These are phyloP conservation scores for Spinus olivaceus DNA, from an alignment of 2,797 vertebrate species.

Conservation along the genomic window DNA sequence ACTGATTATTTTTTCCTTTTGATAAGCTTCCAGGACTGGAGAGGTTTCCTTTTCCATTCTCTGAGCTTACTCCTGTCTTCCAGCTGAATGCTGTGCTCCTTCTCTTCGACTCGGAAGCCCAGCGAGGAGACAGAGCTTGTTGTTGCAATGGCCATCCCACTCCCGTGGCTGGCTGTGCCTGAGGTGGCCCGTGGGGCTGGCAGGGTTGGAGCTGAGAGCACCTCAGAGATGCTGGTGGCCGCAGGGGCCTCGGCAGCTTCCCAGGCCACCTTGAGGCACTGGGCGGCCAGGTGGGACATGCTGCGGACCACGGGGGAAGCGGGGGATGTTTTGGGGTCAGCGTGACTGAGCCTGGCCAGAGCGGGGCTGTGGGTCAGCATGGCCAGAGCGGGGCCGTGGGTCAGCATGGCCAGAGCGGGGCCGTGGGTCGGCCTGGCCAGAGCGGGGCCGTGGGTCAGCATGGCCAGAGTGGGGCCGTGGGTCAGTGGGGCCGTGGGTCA, in stretches of 20 bases:
- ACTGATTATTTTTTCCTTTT: conserved; percentile 23
- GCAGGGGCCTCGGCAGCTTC: not conserved
- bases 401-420: not conserved
- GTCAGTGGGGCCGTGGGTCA: too few relatives aligned
- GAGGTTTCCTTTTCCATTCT: not conserved
- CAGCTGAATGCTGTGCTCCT: not conserved
- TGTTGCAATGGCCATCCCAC: accelerated
- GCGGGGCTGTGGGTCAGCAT: not conserved
- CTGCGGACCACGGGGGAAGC: accelerated
- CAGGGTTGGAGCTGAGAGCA: accelerated
- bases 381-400: too few relatives aligned
- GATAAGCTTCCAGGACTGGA: not conserved
- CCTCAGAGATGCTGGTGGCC: accelerated
- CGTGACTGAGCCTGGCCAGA: accelerated
- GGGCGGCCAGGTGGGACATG: accelerated
- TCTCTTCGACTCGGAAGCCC: not conserved
- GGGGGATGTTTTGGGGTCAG: not conserved
- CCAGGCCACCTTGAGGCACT: accelerated
- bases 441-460: accelerated
- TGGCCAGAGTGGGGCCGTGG: not conserved
- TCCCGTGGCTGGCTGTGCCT: not conserved
- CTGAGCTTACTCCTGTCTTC: not conserved
- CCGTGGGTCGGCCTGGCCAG: accelerated
- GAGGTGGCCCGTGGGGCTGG: not conserved
- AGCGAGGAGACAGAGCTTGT: accelerated